These are phyloP conservation scores for Baronia brevicornis DNA, from an alignment of 2,888 invertebrate genomes.

Conservation along the genomic window DNA sequence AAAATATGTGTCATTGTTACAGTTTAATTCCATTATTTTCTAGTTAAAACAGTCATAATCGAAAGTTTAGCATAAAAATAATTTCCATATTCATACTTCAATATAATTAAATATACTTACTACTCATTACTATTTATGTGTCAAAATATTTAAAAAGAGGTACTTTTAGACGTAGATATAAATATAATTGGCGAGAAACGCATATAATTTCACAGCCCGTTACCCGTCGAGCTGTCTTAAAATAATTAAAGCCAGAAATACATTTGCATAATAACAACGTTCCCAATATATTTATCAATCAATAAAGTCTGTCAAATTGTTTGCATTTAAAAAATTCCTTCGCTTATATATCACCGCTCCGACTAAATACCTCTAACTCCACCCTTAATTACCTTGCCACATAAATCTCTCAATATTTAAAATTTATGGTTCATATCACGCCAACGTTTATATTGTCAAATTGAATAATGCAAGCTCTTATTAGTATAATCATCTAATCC, in stretches of 20 bases:
- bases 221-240: constrained; percentile 3
- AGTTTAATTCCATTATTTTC: too few species aligned
- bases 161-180: too few species aligned
- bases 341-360: constrained; percentile 15
- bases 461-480: constrained; percentile 41
- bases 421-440: constrained; percentile 26
- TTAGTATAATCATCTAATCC: constrained; percentile 32
- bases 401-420: constrained; percentile 25
- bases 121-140: too few species aligned
- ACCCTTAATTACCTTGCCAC: constrained; percentile 30
- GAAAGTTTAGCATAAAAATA: too few species aligned
- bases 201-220: constrained; percentile 7
- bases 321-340: constrained; percentile 5
- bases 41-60: too few species aligned
- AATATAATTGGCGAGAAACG: constrained; percentile 10
- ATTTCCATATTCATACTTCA: too few species aligned
- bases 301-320: constrained; percentile 18
- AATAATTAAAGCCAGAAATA: constrained; percentile 7
- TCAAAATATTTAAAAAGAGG: too few species aligned
- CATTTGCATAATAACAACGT: constrained; percentile 17
- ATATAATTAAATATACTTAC: too few species aligned
- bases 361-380: constrained; percentile 20
- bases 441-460: constrained; percentile 40
- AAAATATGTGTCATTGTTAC: too few species aligned
- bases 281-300: constrained; percentile 17